Base-by-base conservation (phyloP, 2,888 invertebrate genomes). In the Caenorhabditis panamensis region DNA sequence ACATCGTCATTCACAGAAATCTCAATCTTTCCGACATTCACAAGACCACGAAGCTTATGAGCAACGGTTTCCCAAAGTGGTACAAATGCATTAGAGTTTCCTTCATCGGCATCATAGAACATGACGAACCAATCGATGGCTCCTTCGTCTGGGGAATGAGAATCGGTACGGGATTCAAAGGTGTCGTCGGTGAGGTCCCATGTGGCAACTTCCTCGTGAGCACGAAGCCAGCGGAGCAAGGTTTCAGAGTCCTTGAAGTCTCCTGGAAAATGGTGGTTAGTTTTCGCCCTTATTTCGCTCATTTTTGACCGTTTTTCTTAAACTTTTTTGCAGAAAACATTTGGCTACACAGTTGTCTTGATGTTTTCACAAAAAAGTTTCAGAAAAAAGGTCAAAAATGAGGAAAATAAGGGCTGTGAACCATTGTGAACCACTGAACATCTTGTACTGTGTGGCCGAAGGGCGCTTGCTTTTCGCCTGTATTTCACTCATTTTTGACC, bases 71-170 rank as follows among this genome's bases (percentile, higher is more conserved):
- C 91, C 88, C 88, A 90, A 16, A 88, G 75, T 20, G 90, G 87
- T n/a, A 89, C 84, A 63, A 89, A 91, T 13, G 90, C 84, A 61
- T 88, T 87, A 73, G 90, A 90, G 47, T 87, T 86, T 49, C 86
- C 83, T 28, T 91, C 89, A 37, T 90, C 89, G 8, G 88, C 87
- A 79, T 90, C 89, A 81, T 91, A 91, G 79, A 91, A 91, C 89
- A 91, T 89, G 62, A 91, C 89, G 68, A 91, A 89, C 91, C 91
- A 91, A 68, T 91, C 91, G 56, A 91, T 84, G 22, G 86, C 71
- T 24, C 89, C 89, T 76, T 91, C 89, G 66, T 89, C 87, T 31
- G 91, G 91, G 36, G 87, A 88, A 73, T 85, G 85, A n/a, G 84
- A 84, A 69, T 90, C 88, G 8, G 90, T 86, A 51, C 82, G 20